These are phyloP conservation scores for Melanotaenia pygmaea DNA, from an alignment of 2,797 vertebrate genomes.

Conservation along the genomic window DNA sequence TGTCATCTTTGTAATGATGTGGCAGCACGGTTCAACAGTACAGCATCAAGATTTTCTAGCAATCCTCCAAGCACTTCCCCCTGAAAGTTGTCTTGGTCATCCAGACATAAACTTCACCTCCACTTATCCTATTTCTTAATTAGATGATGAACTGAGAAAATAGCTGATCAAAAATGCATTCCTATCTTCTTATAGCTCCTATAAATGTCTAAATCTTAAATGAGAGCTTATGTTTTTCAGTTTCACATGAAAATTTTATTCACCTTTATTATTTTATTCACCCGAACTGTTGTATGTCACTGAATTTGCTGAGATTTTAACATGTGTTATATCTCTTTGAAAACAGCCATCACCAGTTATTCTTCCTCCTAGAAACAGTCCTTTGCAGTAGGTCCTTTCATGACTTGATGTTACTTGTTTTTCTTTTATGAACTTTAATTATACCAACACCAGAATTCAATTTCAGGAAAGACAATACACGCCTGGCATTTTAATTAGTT, in stretches of 20 bases:
- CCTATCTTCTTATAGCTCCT: neutral
- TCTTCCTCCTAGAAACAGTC: neutral
- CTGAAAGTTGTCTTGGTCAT: constrained; percentile 1
- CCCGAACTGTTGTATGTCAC: neutral
- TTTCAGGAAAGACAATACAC: constrained; percentile 30
- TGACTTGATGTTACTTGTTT: constrained; percentile 19
- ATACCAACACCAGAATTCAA: constrained; percentile 29
- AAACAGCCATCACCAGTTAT: neutral
- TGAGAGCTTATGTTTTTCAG: no score
- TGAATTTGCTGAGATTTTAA: neutral
- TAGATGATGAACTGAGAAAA: constrained; percentile 3
- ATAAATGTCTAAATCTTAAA: no score
- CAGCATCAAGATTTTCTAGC: neutral
- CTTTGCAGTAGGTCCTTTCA: neutral
- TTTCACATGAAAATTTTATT: no score
- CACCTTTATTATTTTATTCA: no score
- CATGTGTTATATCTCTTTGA: neutral
- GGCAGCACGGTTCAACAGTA: neutral
- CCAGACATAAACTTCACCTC: constrained; percentile 18
- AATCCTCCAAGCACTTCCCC: neutral
- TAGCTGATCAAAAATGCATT: neutral
- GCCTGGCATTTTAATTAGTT: constrained; percentile 34
- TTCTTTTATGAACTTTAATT: constrained; percentile 12
- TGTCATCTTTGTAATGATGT: neutral
- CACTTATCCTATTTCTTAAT: neutral